These are phyloP conservation scores for Semnopithecus entellus DNA, from an alignment of 2,113 vertebrate species.

Conservation along the genomic window DNA sequence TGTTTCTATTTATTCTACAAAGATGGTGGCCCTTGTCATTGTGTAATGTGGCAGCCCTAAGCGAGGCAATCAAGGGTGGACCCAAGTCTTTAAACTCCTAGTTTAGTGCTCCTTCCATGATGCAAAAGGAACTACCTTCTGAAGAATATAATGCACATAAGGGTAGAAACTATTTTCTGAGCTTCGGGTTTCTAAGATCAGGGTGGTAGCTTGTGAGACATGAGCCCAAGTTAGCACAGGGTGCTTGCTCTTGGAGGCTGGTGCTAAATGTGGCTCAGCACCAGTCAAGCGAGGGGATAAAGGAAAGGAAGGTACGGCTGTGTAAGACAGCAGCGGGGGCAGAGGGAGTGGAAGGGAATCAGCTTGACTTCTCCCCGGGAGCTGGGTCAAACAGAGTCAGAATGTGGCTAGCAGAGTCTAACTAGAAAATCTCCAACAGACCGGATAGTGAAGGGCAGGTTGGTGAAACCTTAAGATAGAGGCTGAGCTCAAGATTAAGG, in stretches of 20 bases:
- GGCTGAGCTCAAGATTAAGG: neutral
- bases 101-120: rapidly evolving
- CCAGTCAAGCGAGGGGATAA: too few species aligned
- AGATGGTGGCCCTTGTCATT: neutral
- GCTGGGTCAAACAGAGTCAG: neutral
- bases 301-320: neutral
- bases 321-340: neutral
- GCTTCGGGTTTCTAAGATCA: neutral
- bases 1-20: neutral
- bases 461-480: neutral
- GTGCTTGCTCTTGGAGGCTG: neutral
- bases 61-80: neutral
- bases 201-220: neutral
- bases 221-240: neutral
- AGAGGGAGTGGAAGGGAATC: neutral
- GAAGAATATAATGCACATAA: neutral
- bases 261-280: neutral
- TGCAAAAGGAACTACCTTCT: neutral
- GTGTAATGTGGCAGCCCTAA: neutral
- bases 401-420: neutral
- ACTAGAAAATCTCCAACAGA: neutral
- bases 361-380: neutral
- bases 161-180: neutral
- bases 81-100: neutral
- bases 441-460: neutral